Evolutionary conservation across 1,140 invertebrate species (phyloP).

Genomic region (Condylostylus longicornis): DNA sequence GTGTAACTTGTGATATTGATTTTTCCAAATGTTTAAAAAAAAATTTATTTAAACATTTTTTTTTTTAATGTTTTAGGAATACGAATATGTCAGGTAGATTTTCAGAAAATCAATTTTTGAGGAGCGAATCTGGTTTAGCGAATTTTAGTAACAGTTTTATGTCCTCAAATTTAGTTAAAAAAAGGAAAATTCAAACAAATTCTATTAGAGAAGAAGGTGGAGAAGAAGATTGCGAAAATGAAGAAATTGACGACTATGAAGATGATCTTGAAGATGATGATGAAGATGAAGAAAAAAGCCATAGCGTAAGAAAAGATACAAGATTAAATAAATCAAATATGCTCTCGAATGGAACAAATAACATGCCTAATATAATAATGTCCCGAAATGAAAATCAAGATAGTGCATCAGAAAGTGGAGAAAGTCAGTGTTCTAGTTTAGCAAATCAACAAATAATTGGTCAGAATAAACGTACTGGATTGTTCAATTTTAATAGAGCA

Average conservation of each 20-base stretch:
- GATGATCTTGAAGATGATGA: slow-evolving; percentile 5
- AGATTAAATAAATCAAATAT: slow-evolving; percentile 22
- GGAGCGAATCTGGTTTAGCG: no score
- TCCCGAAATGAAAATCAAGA: background rate
- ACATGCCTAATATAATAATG: background rate
- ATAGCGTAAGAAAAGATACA: slow-evolving; percentile 12
- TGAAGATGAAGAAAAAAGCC: slow-evolving; percentile 14
- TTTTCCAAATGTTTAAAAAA: no score
- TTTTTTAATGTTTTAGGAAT: no score
- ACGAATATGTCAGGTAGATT: no score
- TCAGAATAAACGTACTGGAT: no score
- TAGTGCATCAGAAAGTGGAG: slow-evolving; percentile 3
- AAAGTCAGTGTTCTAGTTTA: slow-evolving; percentile 1
- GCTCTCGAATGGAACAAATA: slow-evolving; percentile 12
- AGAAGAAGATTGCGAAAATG: background rate
- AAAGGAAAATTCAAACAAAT: no score
- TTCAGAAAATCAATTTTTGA: no score
- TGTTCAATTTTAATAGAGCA: slow-evolving; percentile 13
- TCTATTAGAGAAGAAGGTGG: slow-evolving; percentile 14
- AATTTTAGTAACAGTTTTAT: no score
- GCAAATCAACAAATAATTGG: background rate
- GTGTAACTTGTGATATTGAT: no score
- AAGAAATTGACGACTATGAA: background rate
- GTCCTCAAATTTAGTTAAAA: no score
- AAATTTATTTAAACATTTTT: no score